Evolutionary conservation across 2,888 invertebrate genomes (phyloP).

Genomic region (Metopia argyrocephala): DNA sequence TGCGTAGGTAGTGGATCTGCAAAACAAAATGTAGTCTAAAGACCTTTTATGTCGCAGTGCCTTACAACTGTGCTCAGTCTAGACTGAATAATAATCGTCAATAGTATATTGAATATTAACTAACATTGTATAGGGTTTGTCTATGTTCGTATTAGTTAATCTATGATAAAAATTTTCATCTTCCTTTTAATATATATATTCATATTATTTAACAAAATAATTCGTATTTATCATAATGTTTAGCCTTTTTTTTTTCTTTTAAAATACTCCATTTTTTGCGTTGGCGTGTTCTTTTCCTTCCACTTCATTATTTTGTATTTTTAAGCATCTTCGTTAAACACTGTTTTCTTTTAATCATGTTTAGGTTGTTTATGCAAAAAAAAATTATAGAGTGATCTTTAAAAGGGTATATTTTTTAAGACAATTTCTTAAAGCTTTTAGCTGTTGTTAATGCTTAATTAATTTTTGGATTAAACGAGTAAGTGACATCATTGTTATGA

Average conservation of each 20-base stretch:
- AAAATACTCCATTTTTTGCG: slow-evolving; percentile 26
- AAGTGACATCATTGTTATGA: too few species aligned
- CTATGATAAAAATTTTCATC: neutral
- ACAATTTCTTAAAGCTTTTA: neutral
- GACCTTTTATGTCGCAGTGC: too few species aligned
- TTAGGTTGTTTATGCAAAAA: neutral
- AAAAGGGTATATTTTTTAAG: neutral
- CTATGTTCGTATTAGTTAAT: neutral
- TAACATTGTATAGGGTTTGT: neutral
- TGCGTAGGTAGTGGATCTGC: too few species aligned
- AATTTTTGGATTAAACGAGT: too few species aligned
- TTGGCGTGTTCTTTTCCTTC: slow-evolving; percentile 46
- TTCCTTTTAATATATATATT: neutral
- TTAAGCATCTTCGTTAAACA: neutral
- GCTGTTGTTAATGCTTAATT: too few species aligned
- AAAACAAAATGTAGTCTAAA: too few species aligned
- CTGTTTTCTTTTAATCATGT: neutral
- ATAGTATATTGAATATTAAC: too few species aligned
- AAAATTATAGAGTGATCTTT: neutral
- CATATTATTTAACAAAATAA: slow-evolving; percentile 29
- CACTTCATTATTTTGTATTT: neutral
- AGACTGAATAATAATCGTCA: too few species aligned
- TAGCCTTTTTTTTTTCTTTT: slow-evolving; percentile 3
- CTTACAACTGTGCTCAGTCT: too few species aligned
- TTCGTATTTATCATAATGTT: slow-evolving; percentile 45